A percentile compares a stretch with the other conserved stretches of the same genome.
phyloP scores from a whole-genome alignment of 2,113 vertebrate species.

The Vombatus ursinus region DNA sequence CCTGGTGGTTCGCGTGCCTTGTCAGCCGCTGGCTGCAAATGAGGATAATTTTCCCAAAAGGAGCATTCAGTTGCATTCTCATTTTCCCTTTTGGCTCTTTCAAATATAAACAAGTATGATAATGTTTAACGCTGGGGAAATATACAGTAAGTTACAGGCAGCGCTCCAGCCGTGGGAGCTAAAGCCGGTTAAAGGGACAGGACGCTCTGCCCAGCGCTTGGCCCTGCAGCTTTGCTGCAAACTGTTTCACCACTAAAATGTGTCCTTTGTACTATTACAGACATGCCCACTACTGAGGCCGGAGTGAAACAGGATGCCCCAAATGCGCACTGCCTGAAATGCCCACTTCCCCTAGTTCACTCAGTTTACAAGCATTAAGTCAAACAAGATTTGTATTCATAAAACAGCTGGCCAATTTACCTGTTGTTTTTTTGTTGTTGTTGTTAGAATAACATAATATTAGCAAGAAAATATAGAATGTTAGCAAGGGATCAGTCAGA shows the following conservation, averaged over 20 bases:
- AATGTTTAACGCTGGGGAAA: constrained; percentile 79
- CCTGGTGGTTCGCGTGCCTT: constrained; percentile 60
- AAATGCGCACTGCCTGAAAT: constrained; percentile 44
- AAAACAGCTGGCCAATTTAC: constrained; percentile 43
- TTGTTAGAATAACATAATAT: constrained; percentile 26
- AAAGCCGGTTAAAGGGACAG: constrained; percentile 70
- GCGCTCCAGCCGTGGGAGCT: constrained; percentile 47
- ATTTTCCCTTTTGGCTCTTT: constrained; percentile 79
- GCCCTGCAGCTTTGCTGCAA: constrained; percentile 52
- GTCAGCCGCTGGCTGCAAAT: constrained; percentile 74
- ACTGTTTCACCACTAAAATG: constrained; percentile 70
- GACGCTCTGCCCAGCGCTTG: constrained; percentile 44
- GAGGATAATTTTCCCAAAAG: constrained; percentile 75
- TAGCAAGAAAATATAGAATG: not conserved
- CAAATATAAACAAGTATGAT: constrained; percentile 78
- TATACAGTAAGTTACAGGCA: constrained; percentile 63
- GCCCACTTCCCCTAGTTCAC: constrained; percentile 42
- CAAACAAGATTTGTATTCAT: constrained; percentile 43
- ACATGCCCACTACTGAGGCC: constrained; percentile 42
- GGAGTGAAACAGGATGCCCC: constrained; percentile 38
- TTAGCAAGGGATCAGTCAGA: not conserved
- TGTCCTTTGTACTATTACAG: constrained; percentile 51
- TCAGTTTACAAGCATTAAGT: constrained; percentile 61
- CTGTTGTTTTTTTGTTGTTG: not conserved
- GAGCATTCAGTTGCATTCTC: constrained; percentile 76